These are phyloP conservation scores for Xenops minutus DNA, from an alignment of 2,797 vertebrate genomes.

Conservation along the genomic window DNA sequence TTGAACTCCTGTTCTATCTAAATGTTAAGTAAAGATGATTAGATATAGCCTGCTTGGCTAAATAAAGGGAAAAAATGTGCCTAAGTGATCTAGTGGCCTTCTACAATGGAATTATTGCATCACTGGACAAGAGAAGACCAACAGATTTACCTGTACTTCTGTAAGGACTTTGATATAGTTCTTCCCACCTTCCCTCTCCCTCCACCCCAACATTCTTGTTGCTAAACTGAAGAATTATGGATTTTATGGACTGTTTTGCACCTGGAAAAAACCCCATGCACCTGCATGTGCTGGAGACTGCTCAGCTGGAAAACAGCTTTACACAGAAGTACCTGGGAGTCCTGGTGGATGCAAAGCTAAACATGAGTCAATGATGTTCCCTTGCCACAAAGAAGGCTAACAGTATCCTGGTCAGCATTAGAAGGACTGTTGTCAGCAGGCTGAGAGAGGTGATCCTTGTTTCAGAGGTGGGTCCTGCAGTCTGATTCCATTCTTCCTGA, in stretches of 20 bases:
- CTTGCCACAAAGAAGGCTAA: not conserved
- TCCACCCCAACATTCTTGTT: not conserved
- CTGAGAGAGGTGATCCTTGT: not conserved
- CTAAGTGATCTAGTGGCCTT: not conserved
- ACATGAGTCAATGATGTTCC: not conserved
- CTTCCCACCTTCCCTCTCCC: too few species aligned
- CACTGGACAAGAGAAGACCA: not conserved
- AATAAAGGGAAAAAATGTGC: not conserved
- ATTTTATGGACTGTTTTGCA: not conserved
- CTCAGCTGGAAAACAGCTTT: not conserved
- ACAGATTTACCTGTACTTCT: not conserved
- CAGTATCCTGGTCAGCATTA: not conserved
- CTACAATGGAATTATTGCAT: not conserved
- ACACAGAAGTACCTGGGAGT: not conserved
- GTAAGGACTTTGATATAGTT: not conserved
- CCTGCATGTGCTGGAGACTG: not conserved
- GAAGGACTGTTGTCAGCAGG: not conserved
- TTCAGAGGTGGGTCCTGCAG: not conserved
- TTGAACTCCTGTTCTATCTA: not conserved
- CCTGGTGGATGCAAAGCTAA: not conserved
- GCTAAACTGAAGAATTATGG: not conserved
- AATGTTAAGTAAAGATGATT: not conserved
- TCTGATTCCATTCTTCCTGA: not conserved
- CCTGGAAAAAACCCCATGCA: not conserved
- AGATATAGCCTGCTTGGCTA: not conserved